Evolutionary conservation across 2,888 invertebrate genomes (phyloP), one percentile per base, ranked within the genome.

Genomic region (Pheosia tremula): DNA sequence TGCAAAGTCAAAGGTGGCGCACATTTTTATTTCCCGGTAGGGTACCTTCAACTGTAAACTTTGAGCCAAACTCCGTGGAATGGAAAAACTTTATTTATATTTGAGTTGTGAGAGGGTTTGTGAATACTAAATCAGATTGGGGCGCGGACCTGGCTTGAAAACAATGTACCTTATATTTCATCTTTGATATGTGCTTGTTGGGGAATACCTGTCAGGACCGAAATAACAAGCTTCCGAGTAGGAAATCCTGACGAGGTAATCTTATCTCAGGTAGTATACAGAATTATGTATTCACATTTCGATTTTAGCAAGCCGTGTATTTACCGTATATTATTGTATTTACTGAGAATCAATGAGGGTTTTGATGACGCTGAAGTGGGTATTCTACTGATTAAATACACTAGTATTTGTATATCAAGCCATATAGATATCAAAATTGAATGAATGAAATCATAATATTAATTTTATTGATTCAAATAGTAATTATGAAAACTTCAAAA

Each of bases 11-110:
- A 49, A 74, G 71, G 72, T 75, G 69, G 83, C 82, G 84, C 85
- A 87, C 86, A 86, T 89, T 82, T 87, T 86, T 86, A 90, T 90
- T 85, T 87, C 87, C 88, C 87, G 77, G 75, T 81, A 71, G 83
- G 83, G 81, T 75, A 72, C 72, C 67, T 61, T 75, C 78, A 81
- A 83, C 86, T 86, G 85, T 86, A 89, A 89, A 87, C 86, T 90
- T 89, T 80, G 74, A 72, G 67, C 77, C 73, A 62, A 89, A 87
- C 85, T 86, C 83, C 79, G 83, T 81, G 82, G 84, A 85, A 89
- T 87, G 87, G 88, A 89, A 90, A 90, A 91, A 90, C 88, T 90
- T 91, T 90, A 89, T 89, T 89, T 89, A 88, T 89, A 88, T 89
- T 88, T 89, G 88, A 89, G 85, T 89, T 87, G 79, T 81, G 82